phyloP scores from a whole-genome alignment of 2,888 invertebrate species.

The Harpagoxenus sublaevis region DNA sequence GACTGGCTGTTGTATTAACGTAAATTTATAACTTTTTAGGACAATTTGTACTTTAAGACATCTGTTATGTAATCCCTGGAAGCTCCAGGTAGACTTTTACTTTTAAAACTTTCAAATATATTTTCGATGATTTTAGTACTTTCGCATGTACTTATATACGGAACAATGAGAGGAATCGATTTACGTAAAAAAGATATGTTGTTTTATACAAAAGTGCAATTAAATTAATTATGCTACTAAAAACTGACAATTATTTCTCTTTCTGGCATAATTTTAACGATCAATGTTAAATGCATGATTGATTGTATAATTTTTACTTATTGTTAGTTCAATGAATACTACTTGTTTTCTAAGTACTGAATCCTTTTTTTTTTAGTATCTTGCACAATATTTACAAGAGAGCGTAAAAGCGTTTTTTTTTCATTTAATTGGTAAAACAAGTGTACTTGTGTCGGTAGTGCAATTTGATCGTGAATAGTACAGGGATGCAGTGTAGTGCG shows the following conservation, averaged over 20 bases:
- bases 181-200: neutral
- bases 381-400: neutral
- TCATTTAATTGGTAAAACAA: neutral
- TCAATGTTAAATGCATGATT: neutral
- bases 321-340: neutral
- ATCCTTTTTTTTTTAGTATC: neutral
- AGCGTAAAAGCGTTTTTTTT: too few species aligned
- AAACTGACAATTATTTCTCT: neutral
- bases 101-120: neutral
- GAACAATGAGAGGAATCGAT: neutral
- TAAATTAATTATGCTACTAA: neutral
- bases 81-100: neutral
- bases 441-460: neutral
- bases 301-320: neutral
- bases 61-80: neutral
- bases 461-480: constrained; percentile 30
- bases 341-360: neutral
- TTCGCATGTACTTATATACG: neutral
- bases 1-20: neutral
- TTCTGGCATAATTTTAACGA: neutral
- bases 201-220: neutral
- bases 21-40: neutral
- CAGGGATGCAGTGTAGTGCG: constrained; percentile 77
- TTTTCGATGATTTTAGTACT: neutral
- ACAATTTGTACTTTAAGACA: neutral